Conservation (phyloP, 2,797 vertebrate species). For the Pseudochromis fuscus region DNA sequence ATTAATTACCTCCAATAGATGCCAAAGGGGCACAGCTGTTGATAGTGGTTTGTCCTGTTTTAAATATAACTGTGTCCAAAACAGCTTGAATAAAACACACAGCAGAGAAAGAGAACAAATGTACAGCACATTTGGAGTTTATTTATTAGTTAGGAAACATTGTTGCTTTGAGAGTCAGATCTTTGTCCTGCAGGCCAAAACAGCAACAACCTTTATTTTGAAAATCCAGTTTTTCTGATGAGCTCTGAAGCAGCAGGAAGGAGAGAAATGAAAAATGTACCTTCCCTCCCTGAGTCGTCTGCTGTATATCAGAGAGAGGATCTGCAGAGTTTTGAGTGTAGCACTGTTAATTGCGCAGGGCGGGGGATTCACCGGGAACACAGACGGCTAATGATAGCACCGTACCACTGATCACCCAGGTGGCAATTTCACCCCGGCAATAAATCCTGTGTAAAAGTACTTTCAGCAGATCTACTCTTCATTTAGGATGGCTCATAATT, state of each 20-base stretch:
- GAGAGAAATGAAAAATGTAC: slow-evolving; percentile 36
- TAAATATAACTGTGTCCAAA: no score
- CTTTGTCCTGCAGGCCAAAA: slow-evolving; percentile 16
- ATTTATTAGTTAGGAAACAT: background rate
- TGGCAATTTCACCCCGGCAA: slow-evolving; percentile 36
- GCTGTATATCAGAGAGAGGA: slow-evolving; percentile 16
- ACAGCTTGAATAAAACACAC: no score
- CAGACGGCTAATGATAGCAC: slow-evolving; percentile 49
- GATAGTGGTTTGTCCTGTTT: background rate
- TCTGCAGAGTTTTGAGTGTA: slow-evolving; percentile 11
- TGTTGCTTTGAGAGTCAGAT: background rate
- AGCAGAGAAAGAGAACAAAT: background rate
- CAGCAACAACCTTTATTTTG: background rate
- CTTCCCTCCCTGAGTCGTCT: slow-evolving; percentile 3
- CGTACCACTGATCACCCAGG: slow-evolving; percentile 46
- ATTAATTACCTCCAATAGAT: slow-evolving; percentile 6
- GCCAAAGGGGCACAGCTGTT: background rate
- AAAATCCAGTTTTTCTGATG: slow-evolving; percentile 3
- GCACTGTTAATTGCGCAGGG: slow-evolving; percentile 55
- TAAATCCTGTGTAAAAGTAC: slow-evolving; percentile 56
- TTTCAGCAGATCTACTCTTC: slow-evolving; percentile 61
- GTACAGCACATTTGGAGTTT: background rate
- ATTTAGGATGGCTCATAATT: slow-evolving; percentile 62
- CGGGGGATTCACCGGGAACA: slow-evolving; percentile 36
- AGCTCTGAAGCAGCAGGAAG: slow-evolving; percentile 23